Base-by-base conservation (phyloP, 2,888 invertebrate genomes). In the Prenolepis imparis region DNA sequence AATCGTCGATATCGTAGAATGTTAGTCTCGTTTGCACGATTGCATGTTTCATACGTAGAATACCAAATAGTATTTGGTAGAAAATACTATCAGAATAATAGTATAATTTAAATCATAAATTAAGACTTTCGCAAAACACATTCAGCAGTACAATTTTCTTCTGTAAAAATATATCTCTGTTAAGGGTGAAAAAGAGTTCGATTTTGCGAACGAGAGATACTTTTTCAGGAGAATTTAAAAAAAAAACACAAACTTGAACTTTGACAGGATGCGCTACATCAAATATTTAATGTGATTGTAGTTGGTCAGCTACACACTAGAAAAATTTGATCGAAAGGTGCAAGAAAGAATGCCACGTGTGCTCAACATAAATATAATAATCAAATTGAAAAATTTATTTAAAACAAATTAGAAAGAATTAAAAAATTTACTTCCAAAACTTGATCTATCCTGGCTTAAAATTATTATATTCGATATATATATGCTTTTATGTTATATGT, bases 231-330 rank as follows among this genome's bases (percentile, higher is more conserved):
- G 24, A 64, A 73, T 48, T 36, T 52, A n/a, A 77, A 66, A 28
- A 52, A 48, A 18, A 48, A 48, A 48, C 18, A 48, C 18, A 48
- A 48, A 48, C 6, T 48, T 48, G 48, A 18, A 48, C n/a, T 48
- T 48, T 18, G 84, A 84, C 73, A 86, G 87, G 88, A 86, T 87
- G 90, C 89, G 91, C 91, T 91, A 88, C 91, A 91, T 90, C 83
- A 89, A 86, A 78, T 81, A 84, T 87, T 86, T 89, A 82, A 87
- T 91, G 91, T 91, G 91, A 91, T 90, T 86, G 88, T 90, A 91
- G 91, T 86, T 91, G 83, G 86, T 90, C 88, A 78, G 88, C 90
- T 87, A 86, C 88, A 82, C 83, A 82, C 82, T 36, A 86, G 74
- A 70, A 80, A 87, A 80, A 84, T 89, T 80, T 64, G 85, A 73